Percentiles rank a stretch among this genome's conserved stretches.
Conservation (phyloP, 92 coral and sea anemone genomes). For the Phymanthus crucifer region DNA sequence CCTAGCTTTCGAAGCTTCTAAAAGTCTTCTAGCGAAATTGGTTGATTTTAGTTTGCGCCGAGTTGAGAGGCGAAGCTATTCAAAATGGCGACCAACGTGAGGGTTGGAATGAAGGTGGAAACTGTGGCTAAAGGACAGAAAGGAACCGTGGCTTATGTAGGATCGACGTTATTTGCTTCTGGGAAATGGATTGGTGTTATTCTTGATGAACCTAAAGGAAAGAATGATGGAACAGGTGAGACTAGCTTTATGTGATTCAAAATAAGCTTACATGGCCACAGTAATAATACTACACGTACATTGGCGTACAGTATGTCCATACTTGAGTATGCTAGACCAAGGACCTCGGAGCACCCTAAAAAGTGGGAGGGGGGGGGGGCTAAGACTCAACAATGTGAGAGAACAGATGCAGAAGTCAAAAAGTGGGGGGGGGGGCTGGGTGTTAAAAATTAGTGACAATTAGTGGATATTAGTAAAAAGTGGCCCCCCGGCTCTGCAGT, state of each 20-base stretch:
- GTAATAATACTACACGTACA: no score
- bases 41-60: neutral
- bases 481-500: no score
- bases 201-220: constrained; percentile 92
- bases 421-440: no score
- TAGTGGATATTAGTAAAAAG: no score
- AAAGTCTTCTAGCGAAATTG: neutral
- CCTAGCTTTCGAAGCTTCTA: neutral
- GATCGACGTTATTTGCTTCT: constrained; percentile 92
- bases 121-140: constrained; percentile 79
- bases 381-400: no score
- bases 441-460: no score
- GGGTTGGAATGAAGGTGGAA: constrained; percentile 84
- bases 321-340: no score
- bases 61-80: neutral
- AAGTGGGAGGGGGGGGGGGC: no score
- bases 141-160: constrained; percentile 96
- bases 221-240: constrained; percentile 96
- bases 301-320: neutral
- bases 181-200: constrained; percentile 99
- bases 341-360: no score
- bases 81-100: constrained; percentile 74
- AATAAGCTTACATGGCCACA: neutral
- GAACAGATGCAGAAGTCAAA: no score
- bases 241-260: neutral